Base-by-base conservation (phyloP, 2,888 invertebrate genomes). In the Dicyrtoma fusca region DNA sequence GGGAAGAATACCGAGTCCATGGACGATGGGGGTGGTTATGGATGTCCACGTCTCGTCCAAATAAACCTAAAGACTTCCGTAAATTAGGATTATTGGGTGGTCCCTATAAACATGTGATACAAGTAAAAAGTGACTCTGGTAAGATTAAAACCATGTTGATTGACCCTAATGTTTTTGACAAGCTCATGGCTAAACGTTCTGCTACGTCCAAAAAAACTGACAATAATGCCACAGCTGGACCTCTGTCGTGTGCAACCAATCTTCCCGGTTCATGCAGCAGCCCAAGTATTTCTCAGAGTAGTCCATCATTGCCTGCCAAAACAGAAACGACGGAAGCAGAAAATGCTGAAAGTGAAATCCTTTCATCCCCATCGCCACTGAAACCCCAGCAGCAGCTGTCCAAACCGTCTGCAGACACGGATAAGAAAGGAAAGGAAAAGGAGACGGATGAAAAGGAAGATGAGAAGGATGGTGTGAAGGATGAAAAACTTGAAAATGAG, bases 21-120 rank as follows among this genome's bases (percentile, higher is more conserved):
- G 97, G 97, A 0, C 91, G 93, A 81, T 96, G 97, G 90, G 98
- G 97, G n/a, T 99, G 98, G 98, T 85, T 92, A 65, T 97, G 96
- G 95, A 87, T 93, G 72, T 91, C 93, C 0, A 85, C 88, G 3
- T 88, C 90, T 14, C 70, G 76, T n/a, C 63, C 88, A 81, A 87
- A 88, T 79, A 88, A 85, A 83, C 85, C 84, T 81, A 81, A 84
- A 77, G 86, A 88, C 80, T 86, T 86, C 72, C 85, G 86, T 72
- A 84, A 86, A 45, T 82, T 87, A 45, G 91, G 91, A 0, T 84
- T 91, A 21, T 83, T 88, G n/a, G 87, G 87, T 73, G 89, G 89
- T 1, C 90, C 92, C 19, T 88, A 89, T 69, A 92, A 92, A 83
- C 87, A 91, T 75, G 90, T 91, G 85, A 89, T 92, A 2, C 89